Evolutionary conservation across 2,113 vertebrate species (phyloP).

Genomic region (Indicator indicator): DNA sequence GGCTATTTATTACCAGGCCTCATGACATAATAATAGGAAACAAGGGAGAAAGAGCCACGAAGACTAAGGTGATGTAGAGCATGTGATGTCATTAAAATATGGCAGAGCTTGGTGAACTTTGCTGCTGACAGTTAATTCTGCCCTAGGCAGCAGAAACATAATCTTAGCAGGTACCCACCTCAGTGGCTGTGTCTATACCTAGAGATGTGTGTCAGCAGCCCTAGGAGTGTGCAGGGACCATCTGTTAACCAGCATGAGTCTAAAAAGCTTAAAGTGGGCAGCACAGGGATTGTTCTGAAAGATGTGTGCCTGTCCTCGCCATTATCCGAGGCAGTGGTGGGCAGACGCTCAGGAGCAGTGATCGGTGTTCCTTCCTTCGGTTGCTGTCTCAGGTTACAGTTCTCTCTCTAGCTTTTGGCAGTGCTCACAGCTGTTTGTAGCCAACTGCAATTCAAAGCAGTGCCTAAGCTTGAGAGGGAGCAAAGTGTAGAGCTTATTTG

Average conservation of each 20-base stretch:
- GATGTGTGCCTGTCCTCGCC: background rate
- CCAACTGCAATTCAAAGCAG: background rate
- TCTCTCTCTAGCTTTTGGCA: background rate
- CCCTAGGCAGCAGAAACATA: background rate
- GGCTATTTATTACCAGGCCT: background rate
- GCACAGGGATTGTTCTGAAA: background rate
- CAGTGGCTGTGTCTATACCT: background rate
- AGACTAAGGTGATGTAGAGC: background rate
- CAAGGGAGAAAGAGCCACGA: background rate
- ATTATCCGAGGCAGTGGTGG: background rate
- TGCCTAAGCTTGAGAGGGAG: background rate
- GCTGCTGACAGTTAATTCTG: background rate
- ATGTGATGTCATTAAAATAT: background rate
- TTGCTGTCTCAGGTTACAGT: background rate
- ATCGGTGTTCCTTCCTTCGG: background rate
- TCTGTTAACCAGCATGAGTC: slow-evolving; percentile 5
- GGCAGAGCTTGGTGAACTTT: background rate
- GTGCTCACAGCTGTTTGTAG: background rate
- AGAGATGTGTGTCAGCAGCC: slow-evolving; percentile 9
- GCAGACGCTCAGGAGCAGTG: background rate
- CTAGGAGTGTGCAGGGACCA: background rate
- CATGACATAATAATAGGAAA: background rate
- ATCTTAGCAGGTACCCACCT: background rate
- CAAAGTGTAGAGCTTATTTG: background rate
- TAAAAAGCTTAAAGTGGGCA: slow-evolving; percentile 4